phyloP scores from a whole-genome alignment of 2,888 invertebrate genomes.

The Tineola bisselliella region DNA sequence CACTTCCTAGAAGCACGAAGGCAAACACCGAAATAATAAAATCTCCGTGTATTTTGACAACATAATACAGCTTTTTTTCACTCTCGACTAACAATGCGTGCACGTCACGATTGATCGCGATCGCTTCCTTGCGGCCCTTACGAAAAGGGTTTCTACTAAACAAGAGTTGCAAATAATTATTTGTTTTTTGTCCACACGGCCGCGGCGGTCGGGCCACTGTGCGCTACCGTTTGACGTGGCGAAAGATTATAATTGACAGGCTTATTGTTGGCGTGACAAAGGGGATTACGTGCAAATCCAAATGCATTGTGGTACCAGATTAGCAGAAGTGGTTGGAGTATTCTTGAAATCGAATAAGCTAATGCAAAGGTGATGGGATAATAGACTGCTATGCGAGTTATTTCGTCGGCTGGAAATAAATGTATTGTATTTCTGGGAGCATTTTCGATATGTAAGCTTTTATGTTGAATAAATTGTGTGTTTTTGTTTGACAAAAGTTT shows the following conservation, averaged over 20 bases:
- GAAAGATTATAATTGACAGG: slow-evolving; percentile 66
- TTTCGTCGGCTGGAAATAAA: background rate
- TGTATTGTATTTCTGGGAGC: background rate
- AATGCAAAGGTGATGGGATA: slow-evolving; percentile 1
- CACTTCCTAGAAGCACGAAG: slow-evolving; percentile 58
- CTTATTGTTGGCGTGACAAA: slow-evolving; percentile 61
- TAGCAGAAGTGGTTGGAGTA: slow-evolving; percentile 33
- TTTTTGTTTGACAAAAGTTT: slow-evolving; percentile 1
- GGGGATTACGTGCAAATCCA: slow-evolving; percentile 44
- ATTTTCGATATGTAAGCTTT: background rate
- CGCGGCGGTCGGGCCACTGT: slow-evolving; percentile 40
- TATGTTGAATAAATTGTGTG: background rate
- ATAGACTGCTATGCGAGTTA: background rate
- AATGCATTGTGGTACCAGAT: slow-evolving; percentile 46
- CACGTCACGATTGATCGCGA: slow-evolving; percentile 65
- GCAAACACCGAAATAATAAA: slow-evolving; percentile 67
- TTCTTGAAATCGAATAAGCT: slow-evolving; percentile 3
- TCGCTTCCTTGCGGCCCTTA: slow-evolving; percentile 58
- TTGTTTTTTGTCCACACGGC: slow-evolving; percentile 37
- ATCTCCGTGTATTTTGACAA: slow-evolving; percentile 67
- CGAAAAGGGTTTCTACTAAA: slow-evolving; percentile 47
- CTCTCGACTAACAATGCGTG: slow-evolving; percentile 56
- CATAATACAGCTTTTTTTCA: slow-evolving; percentile 44
- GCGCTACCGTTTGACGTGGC: slow-evolving; percentile 60
- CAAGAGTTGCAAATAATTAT: slow-evolving; percentile 66